Conservation (phyloP, 2,113 vertebrate species). For the Emydura subglobosa region DNA sequence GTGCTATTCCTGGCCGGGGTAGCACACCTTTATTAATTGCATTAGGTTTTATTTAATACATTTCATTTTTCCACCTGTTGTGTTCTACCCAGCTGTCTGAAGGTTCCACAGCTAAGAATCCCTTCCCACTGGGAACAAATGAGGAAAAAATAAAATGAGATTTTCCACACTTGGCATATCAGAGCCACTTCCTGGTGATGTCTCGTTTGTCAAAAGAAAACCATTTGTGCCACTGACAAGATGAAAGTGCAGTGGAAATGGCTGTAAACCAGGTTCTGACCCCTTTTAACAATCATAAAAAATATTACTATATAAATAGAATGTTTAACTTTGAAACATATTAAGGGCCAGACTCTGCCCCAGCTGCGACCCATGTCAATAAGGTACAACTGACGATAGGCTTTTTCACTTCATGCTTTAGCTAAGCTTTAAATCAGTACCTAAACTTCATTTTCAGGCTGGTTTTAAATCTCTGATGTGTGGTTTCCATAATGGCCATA, state of each 20-base stretch:
- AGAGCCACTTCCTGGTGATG: conserved; percentile 5
- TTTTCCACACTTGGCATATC: not conserved
- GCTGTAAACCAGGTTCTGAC: conserved; percentile 24
- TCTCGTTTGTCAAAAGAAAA: conserved; percentile 4
- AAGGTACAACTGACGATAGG: not conserved
- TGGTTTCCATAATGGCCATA: not conserved
- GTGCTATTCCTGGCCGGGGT: not conserved
- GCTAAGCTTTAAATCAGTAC: conserved; percentile 38
- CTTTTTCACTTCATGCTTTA: conserved; percentile 17
- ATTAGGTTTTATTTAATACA: not conserved
- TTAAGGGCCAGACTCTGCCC: not conserved
- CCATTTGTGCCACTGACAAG: not conserved
- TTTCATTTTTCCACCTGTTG: not conserved
- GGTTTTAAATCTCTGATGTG: conserved; percentile 11
- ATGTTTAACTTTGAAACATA: conserved; percentile 11
- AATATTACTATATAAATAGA: conserved; percentile 20
- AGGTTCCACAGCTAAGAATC: conserved; percentile 14
- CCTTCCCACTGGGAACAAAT: not conserved
- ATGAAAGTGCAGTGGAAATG: not conserved
- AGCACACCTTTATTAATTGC: not conserved
- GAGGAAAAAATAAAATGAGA: not conserved
- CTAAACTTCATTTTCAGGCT: not conserved
- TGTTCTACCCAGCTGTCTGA: conserved; percentile 1
- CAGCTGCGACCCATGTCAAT: not conserved
- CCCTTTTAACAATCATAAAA: conserved; percentile 35